phyloP scores from a whole-genome alignment of 1,140 invertebrate species.

The Neotoxoptera formosana region DNA sequence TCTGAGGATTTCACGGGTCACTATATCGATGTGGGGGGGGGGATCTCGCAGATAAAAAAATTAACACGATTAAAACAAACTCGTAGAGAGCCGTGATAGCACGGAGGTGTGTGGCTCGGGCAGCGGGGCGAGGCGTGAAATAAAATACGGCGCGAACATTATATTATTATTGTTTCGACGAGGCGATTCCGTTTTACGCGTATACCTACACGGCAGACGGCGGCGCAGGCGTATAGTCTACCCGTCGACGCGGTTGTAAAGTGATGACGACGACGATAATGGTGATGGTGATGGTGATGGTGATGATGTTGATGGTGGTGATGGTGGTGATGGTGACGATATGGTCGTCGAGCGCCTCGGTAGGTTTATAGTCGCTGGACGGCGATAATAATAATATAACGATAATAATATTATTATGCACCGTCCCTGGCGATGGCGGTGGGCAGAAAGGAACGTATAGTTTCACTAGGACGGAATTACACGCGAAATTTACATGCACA shows the following conservation, averaged over 20 bases:
- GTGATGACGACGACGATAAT: background rate
- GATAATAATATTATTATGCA: background rate
- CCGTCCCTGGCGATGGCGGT: too few species aligned
- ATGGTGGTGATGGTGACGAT: background rate
- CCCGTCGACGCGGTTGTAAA: background rate
- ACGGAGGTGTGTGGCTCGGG: too few species aligned
- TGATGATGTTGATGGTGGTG: too few species aligned
- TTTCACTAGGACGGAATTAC: background rate
- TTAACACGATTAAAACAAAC: background rate
- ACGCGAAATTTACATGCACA: background rate
- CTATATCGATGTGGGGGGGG: background rate
- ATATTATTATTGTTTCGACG: background rate
- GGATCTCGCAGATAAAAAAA: background rate
- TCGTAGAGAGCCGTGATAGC: background rate
- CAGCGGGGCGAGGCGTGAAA: background rate
- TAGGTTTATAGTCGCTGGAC: background rate
- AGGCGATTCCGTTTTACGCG: background rate
- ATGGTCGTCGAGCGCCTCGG: background rate
- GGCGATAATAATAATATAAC: background rate
- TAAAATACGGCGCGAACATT: background rate
- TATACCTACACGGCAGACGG: too few species aligned
- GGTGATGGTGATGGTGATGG: background rate
- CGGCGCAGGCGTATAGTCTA: background rate
- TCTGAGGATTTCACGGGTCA: background rate
- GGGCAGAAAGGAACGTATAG: background rate